Evolutionary conservation across 2,113 vertebrate genomes (phyloP), one percentile per base, ranked within the genome.

Genomic region (Scomber scombrus): DNA sequence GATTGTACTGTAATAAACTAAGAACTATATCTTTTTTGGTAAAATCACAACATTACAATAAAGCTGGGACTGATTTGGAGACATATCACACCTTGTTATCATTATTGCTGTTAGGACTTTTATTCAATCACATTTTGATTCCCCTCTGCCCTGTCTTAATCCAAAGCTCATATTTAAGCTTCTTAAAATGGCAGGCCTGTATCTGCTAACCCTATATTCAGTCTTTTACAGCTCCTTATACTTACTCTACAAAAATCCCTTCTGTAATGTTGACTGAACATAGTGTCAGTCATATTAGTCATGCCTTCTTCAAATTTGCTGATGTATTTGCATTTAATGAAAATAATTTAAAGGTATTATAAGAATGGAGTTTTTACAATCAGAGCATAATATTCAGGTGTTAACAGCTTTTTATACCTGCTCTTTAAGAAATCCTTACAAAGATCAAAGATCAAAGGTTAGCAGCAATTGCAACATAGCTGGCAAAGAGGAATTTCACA

Each of bases 401-500:
- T 12, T 29, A 6, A 21, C 16, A 58, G 16, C 3, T 21, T 9
- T 26, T 43, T 14, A 13, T 1, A 11, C 6, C 15, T 2, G 11
- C 21, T 55, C 61, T 60, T 78, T 13, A 43, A 62, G 71, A 47
- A 60, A 29, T 10, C 15, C 12, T 52, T 76, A 11, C 0, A 1
- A 31, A 55, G 70, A 61, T 34, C 58, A 71, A 54, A 78, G 80
- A 46, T 46, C 62, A 79, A 88, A 84, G 85, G 74, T 87, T 61
- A 29, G 5, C 46, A 46, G 29, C 40, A 68, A 34, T 40, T 76
- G 13, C 57, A 31, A 75, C 60, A 87, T 1, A n/a, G 9, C 23
- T 31, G 19, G 15, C 16, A 11, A 23, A 47, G 0, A 84, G 50
- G 16, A 72, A 11, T 84, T 87, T 43, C 69, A 29, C 68, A 75